Percentiles rank a stretch among this genome's conserved stretches.
Conservation (phyloP, 2,797 vertebrate species). For the Pseudotriccus pelzelni region DNA sequence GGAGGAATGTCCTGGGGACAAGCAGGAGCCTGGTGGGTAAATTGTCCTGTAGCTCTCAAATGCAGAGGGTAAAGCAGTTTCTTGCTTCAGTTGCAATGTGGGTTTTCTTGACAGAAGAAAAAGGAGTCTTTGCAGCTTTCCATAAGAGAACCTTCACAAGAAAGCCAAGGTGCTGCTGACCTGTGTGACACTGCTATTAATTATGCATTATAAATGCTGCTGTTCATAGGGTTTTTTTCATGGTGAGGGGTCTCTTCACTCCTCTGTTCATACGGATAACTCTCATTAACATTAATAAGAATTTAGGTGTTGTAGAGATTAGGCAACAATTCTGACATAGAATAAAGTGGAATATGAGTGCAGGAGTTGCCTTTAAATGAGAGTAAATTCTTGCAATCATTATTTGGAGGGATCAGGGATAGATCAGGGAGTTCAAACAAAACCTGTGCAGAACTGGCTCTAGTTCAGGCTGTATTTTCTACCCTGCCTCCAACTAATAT, state of each 20-base stretch:
- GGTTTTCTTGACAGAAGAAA: neutral
- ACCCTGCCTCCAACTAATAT: conserved; percentile 24
- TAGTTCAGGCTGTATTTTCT: neutral
- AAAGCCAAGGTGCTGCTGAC: neutral
- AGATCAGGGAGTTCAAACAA: neutral
- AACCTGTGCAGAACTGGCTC: neutral
- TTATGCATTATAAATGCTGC: neutral
- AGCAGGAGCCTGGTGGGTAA: neutral
- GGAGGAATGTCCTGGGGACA: neutral
- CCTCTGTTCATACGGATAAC: neutral
- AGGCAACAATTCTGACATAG: neutral
- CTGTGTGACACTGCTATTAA: neutral
- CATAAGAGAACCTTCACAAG: neutral
- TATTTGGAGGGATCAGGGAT: neutral
- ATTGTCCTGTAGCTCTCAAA: neutral
- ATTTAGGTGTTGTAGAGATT: neutral
- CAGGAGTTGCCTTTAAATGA: neutral
- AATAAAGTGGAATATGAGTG: neutral
- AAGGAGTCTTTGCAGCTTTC: neutral
- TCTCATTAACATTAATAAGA: conserved; percentile 4
- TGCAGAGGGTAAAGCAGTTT: neutral
- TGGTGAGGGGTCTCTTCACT: neutral
- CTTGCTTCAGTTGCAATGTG: neutral
- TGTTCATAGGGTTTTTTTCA: neutral
- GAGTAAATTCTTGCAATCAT: neutral